A percentile compares a stretch with the other conserved stretches of the same genome.
Evolutionary conservation across 1,140 invertebrate genomes (phyloP).

Genomic region (Hirudo medicinalis): DNA sequence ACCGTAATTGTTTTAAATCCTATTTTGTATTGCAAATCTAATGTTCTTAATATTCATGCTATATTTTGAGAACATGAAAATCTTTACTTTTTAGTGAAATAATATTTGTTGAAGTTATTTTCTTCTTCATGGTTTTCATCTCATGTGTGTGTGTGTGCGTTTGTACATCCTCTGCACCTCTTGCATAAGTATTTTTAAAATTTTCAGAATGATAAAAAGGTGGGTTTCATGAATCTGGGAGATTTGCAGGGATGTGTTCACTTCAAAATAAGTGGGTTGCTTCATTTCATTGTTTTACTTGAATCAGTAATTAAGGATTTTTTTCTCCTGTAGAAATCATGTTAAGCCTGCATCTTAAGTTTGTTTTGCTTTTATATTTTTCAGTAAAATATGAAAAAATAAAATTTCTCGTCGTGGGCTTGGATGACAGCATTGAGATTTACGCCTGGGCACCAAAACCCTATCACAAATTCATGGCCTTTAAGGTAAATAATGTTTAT

Average conservation of each 20-base stretch:
- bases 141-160: background rate
- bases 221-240: constrained; percentile 94
- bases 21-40: background rate
- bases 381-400: constrained; percentile 37
- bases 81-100: too few species aligned
- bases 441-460: constrained; percentile 99
- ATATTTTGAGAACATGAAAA: background rate
- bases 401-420: constrained; percentile 95
- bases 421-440: constrained; percentile 96
- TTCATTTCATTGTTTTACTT: background rate
- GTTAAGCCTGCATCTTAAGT: too few species aligned
- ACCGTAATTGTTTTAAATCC: background rate
- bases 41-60: background rate
- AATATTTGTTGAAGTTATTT: background rate
- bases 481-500: constrained; percentile 50
- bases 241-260: constrained; percentile 91
- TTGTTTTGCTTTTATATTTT: background rate
- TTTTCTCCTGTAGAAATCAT: too few species aligned
- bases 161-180: background rate
- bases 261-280: constrained; percentile 62
- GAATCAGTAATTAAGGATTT: too few species aligned
- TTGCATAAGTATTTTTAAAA: background rate
- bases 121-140: background rate
- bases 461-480: constrained; percentile 99
- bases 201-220: constrained; percentile 7